A percentile compares a stretch with the other conserved stretches of the same genome.
Conservation (phyloP, 2,797 vertebrate genomes). For the Hybognathus amarus region DNA sequence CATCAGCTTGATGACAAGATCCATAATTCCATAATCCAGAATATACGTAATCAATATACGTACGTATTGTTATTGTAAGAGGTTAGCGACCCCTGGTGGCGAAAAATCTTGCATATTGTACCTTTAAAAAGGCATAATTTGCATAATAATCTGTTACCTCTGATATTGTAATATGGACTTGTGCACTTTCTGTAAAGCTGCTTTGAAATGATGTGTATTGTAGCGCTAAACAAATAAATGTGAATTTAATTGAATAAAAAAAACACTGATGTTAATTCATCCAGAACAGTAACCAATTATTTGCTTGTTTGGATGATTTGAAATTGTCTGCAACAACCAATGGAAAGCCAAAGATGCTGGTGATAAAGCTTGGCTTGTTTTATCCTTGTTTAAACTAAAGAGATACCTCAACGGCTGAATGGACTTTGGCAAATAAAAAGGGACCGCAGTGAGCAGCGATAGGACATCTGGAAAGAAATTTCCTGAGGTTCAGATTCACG, state of each 20-base stretch:
- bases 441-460: not conserved
- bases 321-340: not conserved
- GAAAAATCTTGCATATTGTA: no score
- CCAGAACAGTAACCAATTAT: not conserved
- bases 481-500: conserved; percentile 1
- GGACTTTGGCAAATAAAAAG: conserved; percentile 18
- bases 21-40: no score
- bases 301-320: not conserved
- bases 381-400: not conserved
- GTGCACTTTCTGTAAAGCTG: no score
- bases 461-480: not conserved
- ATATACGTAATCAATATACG: no score
- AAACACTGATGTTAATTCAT: not conserved
- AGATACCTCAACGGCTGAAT: not conserved
- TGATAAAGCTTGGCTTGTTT: not conserved
- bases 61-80: no score
- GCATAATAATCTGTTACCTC: not conserved
- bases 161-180: no score
- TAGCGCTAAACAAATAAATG: no score
- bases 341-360: not conserved
- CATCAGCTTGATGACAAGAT: no score
- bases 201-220: no score
- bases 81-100: no score
- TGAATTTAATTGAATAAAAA: no score
- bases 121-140: no score